Conservation (phyloP, 1,140 invertebrate genomes). For the Propsilocerus akamusi region DNA sequence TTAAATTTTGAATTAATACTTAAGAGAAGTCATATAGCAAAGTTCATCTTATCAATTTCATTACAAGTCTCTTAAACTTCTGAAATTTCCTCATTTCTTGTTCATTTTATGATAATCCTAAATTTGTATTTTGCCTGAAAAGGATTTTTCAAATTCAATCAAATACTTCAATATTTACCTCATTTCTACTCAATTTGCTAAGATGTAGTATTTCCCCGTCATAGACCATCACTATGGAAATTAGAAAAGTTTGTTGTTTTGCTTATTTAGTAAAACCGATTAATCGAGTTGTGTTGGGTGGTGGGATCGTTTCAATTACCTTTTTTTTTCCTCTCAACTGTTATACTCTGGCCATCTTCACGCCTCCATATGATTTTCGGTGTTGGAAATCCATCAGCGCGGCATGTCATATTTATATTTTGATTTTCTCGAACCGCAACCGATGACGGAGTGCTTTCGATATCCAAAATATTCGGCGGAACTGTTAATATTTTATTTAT, state of each 20-base stretch:
- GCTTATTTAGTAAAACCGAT: background rate
- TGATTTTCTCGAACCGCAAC: slow-evolving; percentile 77
- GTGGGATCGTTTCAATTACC: slow-evolving; percentile 29
- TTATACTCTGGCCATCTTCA: slow-evolving; percentile 71
- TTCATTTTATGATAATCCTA: too few relatives aligned
- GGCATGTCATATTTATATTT: slow-evolving; percentile 76
- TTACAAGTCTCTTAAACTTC: too few relatives aligned
- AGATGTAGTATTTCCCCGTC: slow-evolving; percentile 66
- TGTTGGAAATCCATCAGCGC: slow-evolving; percentile 70
- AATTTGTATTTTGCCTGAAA: too few relatives aligned
- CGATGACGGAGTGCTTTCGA: slow-evolving; percentile 65
- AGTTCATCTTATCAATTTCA: too few relatives aligned
- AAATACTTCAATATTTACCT: slow-evolving; percentile 24
- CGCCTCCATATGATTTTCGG: slow-evolving; percentile 80
- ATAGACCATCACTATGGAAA: slow-evolving; percentile 45
- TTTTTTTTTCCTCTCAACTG: slow-evolving; percentile 62
- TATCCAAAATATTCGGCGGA: slow-evolving; percentile 74
- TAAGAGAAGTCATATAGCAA: too few relatives aligned
- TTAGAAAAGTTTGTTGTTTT: background rate
- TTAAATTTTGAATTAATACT: too few relatives aligned
- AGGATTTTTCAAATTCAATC: too few relatives aligned
- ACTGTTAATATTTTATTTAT: slow-evolving; percentile 35
- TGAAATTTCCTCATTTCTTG: too few relatives aligned
- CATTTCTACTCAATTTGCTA: slow-evolving; percentile 61
- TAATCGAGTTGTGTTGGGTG: background rate